A percentile compares a stretch with the other conserved stretches of the same genome.
phyloP scores from a whole-genome alignment of 2,113 vertebrate species.

The Perognathus longimembris region DNA sequence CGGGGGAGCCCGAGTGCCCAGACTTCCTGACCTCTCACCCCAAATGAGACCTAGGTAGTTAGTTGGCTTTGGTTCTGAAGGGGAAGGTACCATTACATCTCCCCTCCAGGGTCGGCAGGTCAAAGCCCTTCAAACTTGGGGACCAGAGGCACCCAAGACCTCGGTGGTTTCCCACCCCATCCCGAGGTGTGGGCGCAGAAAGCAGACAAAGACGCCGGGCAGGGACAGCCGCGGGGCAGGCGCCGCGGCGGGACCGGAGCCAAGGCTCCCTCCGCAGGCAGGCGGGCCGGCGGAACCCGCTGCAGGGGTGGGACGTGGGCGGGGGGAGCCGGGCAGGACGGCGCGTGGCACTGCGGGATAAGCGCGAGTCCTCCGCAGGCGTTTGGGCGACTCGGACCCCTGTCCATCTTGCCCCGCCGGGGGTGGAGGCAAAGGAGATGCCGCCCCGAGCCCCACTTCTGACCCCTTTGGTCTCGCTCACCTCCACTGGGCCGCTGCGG shows the following conservation, averaged over 20 bases:
- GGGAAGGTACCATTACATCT: background rate
- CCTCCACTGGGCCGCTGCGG: slow-evolving; percentile 40
- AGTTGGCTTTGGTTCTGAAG: background rate
- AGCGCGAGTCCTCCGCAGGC: background rate
- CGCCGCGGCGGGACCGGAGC: background rate
- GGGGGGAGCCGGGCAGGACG: too few species aligned
- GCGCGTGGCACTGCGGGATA: background rate
- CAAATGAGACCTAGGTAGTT: background rate
- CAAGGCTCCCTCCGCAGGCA: background rate
- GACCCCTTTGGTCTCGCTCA: slow-evolving; percentile 44
- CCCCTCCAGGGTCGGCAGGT: background rate
- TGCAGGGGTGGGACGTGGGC: background rate
- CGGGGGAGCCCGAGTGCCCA: background rate
- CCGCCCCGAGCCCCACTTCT: background rate
- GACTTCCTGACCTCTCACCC: background rate
- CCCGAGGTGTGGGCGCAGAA: too few species aligned
- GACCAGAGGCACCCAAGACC: background rate
- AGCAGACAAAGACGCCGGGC: slow-evolving; percentile 56
- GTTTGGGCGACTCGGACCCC: fast-evolving
- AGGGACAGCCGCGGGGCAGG: background rate
- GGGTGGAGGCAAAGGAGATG: background rate
- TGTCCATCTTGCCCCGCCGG: fast-evolving
- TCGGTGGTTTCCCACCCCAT: too few species aligned
- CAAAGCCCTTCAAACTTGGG: background rate
- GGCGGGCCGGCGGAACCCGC: background rate